A percentile compares a stretch with the other conserved stretches of the same genome.
Conservation (phyloP, 2,888 invertebrate species). For the Odontothrips loti region DNA sequence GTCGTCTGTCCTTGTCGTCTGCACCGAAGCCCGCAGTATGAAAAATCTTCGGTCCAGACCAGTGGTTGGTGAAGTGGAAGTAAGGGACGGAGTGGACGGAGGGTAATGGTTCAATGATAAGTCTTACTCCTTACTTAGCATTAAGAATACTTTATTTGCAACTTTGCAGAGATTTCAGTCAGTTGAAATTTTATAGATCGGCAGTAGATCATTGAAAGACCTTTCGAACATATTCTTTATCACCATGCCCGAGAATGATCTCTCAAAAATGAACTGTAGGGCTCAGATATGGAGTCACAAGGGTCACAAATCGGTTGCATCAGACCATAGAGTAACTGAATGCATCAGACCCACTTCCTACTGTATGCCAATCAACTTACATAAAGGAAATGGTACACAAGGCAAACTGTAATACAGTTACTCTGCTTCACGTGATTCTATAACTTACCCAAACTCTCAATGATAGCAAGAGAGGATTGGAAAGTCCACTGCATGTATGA, state of each 20-base stretch:
- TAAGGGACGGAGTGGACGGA: too few species aligned
- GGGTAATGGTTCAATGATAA: too few species aligned
- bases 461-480: neutral
- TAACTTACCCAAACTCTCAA: conserved; percentile 16
- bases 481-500: neutral
- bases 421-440: neutral
- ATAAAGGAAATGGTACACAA: too few species aligned
- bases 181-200: neutral
- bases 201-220: neutral
- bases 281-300: neutral
- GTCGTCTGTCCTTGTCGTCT: neutral
- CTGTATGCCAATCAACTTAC: too few species aligned
- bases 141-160: neutral
- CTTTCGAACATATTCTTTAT: neutral
- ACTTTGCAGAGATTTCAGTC: conserved; percentile 5
- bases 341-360: too few species aligned
- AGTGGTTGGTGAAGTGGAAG: too few species aligned
- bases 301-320: neutral
- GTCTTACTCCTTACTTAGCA: too few species aligned
- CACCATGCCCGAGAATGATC: neutral
- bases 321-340: neutral
- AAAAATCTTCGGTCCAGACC: neutral
- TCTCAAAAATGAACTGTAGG: neutral
- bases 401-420: neutral
- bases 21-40: neutral